A percentile compares a stretch with the other conserved stretches of the same genome.
Evolutionary conservation across 2,113 vertebrate species (phyloP).

Genomic region (Gobio gobio): DNA sequence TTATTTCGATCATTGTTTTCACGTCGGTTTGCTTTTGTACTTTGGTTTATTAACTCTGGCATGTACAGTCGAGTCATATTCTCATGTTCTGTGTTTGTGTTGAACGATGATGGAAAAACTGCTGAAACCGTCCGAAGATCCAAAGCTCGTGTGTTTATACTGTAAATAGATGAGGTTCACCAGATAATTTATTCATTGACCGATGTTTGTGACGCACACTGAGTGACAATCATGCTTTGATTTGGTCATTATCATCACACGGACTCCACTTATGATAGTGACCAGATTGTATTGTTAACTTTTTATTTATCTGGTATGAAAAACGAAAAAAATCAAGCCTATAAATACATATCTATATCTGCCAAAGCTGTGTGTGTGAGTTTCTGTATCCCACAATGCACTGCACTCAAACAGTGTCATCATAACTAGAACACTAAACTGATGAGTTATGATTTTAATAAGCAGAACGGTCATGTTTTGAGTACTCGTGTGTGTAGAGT

Average conservation of each 20-base stretch:
- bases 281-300: conserved; percentile 65
- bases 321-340: conserved; percentile 47
- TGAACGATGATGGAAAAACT: conserved; percentile 49
- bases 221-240: conserved; percentile 69
- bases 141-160: conserved; percentile 68
- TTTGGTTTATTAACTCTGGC: conserved; percentile 30
- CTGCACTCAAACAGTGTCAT: too few relatives aligned
- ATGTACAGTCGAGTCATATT: conserved; percentile 51
- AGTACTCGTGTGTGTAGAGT: too few relatives aligned
- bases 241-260: conserved; percentile 61
- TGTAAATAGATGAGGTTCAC: conserved; percentile 65
- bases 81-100: conserved; percentile 48
- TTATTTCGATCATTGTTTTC: conserved; percentile 31
- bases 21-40: conserved; percentile 31
- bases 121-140: conserved; percentile 57
- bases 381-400: not conserved
- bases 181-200: conserved; percentile 68
- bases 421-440: too few relatives aligned
- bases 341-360: conserved; percentile 43
- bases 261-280: conserved; percentile 63
- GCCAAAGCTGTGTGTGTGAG: not conserved
- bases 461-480: too few relatives aligned
- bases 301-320: conserved; percentile 70
- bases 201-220: conserved; percentile 65
- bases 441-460: too few relatives aligned